Percentiles rank a stretch among this genome's conserved stretches.
These are phyloP conservation scores for Campoletis sonorensis DNA, from an alignment of 1,140 invertebrate genomes.

Conservation along the genomic window DNA sequence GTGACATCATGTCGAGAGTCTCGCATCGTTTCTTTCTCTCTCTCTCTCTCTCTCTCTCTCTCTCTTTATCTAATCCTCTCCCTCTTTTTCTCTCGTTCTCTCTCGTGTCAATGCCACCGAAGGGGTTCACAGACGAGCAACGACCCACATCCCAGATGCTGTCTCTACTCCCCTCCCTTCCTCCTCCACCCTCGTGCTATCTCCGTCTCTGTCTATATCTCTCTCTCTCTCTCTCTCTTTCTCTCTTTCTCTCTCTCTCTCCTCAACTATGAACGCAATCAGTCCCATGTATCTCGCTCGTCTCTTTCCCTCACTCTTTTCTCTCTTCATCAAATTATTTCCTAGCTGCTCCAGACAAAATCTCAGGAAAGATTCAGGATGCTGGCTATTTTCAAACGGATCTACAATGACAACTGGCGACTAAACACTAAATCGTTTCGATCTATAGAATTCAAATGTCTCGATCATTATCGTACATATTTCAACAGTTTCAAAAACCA, in stretches of 20 bases:
- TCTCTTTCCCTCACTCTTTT: background rate
- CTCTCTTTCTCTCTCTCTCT: background rate
- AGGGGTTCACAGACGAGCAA: slow-evolving; percentile 54
- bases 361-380: slow-evolving; percentile 6
- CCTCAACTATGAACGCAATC: background rate
- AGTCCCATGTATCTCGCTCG: background rate
- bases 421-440: too few species aligned
- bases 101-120: slow-evolving; percentile 49
- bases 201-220: too few species aligned
- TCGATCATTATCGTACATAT: too few species aligned
- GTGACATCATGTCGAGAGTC: slow-evolving; percentile 53
- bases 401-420: background rate
- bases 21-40: slow-evolving; percentile 20
- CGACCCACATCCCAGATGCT: slow-evolving; percentile 51
- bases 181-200: background rate
- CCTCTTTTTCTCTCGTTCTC: background rate
- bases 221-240: background rate
- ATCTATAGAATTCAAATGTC: too few species aligned
- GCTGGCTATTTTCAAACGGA: background rate
- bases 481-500: too few species aligned
- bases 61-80: background rate
- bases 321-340: background rate
- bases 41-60: background rate
- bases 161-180: background rate
- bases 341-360: background rate